Evolutionary conservation across 1,140 invertebrate species (phyloP).

Genomic region (Marisa cornuarietis): DNA sequence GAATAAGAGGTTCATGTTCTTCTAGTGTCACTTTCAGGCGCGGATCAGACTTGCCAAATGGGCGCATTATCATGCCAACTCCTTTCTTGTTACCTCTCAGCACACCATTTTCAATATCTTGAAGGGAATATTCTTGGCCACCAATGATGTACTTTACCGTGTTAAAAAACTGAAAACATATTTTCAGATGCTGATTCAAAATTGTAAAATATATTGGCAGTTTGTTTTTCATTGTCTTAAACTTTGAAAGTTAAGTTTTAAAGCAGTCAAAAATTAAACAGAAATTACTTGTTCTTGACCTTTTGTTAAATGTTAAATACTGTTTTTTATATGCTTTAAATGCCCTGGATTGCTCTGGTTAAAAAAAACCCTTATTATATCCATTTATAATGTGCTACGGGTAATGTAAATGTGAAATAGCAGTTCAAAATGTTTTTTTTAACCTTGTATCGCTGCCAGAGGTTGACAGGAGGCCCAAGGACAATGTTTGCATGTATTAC

Average conservation of each 20-base stretch:
- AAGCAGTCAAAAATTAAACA: not conserved
- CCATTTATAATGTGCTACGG: no score
- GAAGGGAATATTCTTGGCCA: slow-evolving; percentile 64
- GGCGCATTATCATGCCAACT: slow-evolving; percentile 56
- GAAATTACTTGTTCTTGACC: not conserved
- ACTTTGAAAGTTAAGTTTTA: no score
- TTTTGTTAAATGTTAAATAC: no score
- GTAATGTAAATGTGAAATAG: not conserved
- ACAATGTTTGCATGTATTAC: slow-evolving; percentile 66
- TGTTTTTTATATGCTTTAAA: no score
- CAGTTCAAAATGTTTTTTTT: not conserved
- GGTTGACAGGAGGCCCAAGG: slow-evolving; percentile 60
- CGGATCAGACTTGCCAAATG: slow-evolving; percentile 64
- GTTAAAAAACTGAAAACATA: slow-evolving; percentile 66
- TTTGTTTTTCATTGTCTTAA: not conserved
- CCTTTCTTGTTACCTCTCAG: slow-evolving; percentile 66
- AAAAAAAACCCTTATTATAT: no score
- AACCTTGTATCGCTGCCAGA: slow-evolving; percentile 68
- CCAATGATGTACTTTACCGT: slow-evolving; percentile 66
- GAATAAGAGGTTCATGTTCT: slow-evolving; percentile 64
- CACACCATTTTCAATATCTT: slow-evolving; percentile 69
- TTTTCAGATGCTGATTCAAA: not conserved
- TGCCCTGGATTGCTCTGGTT: no score
- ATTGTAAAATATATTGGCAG: not conserved
- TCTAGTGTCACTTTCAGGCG: slow-evolving; percentile 61